These are phyloP conservation scores for Cromileptes altivelis DNA, from an alignment of 2,113 vertebrate species.

Conservation along the genomic window DNA sequence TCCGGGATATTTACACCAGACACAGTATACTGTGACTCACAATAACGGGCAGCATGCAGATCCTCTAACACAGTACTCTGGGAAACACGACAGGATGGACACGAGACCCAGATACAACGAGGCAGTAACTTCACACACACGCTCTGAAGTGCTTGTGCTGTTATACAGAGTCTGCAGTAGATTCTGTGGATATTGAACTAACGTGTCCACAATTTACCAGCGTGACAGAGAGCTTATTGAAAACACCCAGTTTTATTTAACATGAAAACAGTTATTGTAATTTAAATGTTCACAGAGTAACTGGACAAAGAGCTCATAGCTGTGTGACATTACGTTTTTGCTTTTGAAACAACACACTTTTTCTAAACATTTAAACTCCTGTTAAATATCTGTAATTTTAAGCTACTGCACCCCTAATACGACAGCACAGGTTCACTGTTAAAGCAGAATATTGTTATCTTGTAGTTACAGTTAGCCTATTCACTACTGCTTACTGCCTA, in stretches of 20 bases:
- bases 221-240: slow-evolving; percentile 10
- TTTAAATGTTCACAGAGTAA: slow-evolving; percentile 15
- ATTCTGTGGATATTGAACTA: not conserved
- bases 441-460: slow-evolving; percentile 13
- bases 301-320: slow-evolving; percentile 35
- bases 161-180: slow-evolving; percentile 7
- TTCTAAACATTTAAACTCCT: slow-evolving; percentile 36
- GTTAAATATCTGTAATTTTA: slow-evolving; percentile 4
- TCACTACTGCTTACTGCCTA: slow-evolving; percentile 11
- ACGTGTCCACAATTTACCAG: slow-evolving; percentile 15
- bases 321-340: not conserved
- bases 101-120: slow-evolving; percentile 34
- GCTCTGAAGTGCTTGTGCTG: slow-evolving; percentile 1
- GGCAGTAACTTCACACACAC: slow-evolving; percentile 17
- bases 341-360: slow-evolving; percentile 22
- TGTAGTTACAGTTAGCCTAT: slow-evolving; percentile 1
- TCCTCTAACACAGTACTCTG: slow-evolving; percentile 11
- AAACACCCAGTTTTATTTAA: slow-evolving; percentile 11
- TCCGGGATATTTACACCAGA: slow-evolving; percentile 13
- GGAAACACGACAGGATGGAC: slow-evolving; percentile 17
- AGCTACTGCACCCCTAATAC: slow-evolving; percentile 9
- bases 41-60: slow-evolving; percentile 55
- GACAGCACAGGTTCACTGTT: slow-evolving; percentile 24
- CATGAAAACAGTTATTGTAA: slow-evolving; percentile 17
- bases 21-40: slow-evolving; percentile 24